Conservation (phyloP, 1,140 invertebrate genomes). For the Lordiphosa collinella region DNA sequence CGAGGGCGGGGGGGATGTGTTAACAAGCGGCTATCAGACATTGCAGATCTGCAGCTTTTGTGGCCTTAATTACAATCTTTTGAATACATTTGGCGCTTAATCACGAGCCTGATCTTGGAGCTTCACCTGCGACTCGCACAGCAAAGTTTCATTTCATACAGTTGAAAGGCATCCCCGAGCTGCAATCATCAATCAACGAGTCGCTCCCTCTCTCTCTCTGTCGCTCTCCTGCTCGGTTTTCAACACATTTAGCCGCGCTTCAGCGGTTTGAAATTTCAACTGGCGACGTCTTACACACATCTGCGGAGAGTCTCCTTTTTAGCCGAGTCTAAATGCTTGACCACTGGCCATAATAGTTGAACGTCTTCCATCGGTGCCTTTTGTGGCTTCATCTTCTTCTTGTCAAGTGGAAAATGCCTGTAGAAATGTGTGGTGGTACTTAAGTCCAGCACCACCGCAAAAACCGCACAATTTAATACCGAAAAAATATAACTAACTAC, state of each 20-base stretch:
- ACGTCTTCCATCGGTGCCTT: slow-evolving; percentile 53
- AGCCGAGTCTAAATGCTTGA: slow-evolving; percentile 58
- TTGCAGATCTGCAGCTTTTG: slow-evolving; percentile 73
- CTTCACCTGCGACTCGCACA: slow-evolving; percentile 41
- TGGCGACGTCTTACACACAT: slow-evolving; percentile 28
- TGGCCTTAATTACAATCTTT: slow-evolving; percentile 78
- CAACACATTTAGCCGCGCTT: slow-evolving; percentile 70
- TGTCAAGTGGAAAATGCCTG: slow-evolving; percentile 72
- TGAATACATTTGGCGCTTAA: slow-evolving; percentile 78
- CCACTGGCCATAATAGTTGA: slow-evolving; percentile 69
- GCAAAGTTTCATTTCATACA: slow-evolving; percentile 46
- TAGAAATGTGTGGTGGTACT: slow-evolving; percentile 56
- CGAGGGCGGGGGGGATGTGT: slow-evolving; percentile 13
- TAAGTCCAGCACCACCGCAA: slow-evolving; percentile 61
- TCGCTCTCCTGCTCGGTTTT: slow-evolving; percentile 48
- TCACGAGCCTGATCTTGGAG: slow-evolving; percentile 62
- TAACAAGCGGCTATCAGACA: slow-evolving; percentile 70
- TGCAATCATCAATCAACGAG: slow-evolving; percentile 75
- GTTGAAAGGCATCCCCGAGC: slow-evolving; percentile 51
- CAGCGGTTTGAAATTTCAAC: slow-evolving; percentile 67
- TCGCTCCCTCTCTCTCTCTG: slow-evolving; percentile 5
- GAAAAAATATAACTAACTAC: slow-evolving; percentile 9
- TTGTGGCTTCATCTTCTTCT: slow-evolving; percentile 66
- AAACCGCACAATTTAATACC: slow-evolving; percentile 76
- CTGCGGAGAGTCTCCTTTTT: slow-evolving; percentile 27